Evolutionary conservation across 2,113 vertebrate genomes (phyloP).

Genomic region (Gobio gobio): DNA sequence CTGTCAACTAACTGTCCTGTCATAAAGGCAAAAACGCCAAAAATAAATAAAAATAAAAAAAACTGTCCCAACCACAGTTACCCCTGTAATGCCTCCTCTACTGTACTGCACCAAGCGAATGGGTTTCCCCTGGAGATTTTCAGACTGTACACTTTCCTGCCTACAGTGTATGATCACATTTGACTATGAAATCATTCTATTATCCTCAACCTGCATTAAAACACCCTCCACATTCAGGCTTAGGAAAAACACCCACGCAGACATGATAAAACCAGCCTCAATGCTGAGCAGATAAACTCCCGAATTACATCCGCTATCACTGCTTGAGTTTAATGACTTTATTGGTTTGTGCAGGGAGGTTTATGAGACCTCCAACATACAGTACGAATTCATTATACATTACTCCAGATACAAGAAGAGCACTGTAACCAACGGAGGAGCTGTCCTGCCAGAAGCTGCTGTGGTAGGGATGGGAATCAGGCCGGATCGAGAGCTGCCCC

Average conservation of each 20-base stretch:
- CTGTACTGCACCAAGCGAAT: not conserved
- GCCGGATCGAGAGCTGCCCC: conserved; percentile 58
- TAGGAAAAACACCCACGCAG: not conserved
- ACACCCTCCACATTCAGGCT: not conserved
- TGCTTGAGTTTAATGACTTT: not conserved
- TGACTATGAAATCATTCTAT: not conserved
- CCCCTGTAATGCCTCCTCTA: not conserved
- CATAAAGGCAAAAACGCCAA: too few species aligned
- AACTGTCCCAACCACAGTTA: not conserved
- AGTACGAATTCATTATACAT: conserved; percentile 21
- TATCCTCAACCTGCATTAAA: not conserved
- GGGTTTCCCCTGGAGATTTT: not conserved
- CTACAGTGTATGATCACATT: not conserved
- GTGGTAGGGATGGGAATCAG: conserved; percentile 40
- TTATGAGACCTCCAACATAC: conserved; percentile 38
- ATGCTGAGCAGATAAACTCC: not conserved
- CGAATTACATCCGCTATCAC: not conserved
- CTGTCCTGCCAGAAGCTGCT: conserved; percentile 31
- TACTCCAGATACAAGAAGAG: conserved; percentile 47
- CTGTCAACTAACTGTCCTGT: too few species aligned
- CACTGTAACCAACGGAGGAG: conserved; percentile 44
- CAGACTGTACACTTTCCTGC: not conserved
- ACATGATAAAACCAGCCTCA: conserved; percentile 8
- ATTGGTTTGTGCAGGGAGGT: not conserved
- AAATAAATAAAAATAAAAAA: too few species aligned